phyloP scores from a whole-genome alignment of 2,113 vertebrate species.

The Equus quagga region DNA sequence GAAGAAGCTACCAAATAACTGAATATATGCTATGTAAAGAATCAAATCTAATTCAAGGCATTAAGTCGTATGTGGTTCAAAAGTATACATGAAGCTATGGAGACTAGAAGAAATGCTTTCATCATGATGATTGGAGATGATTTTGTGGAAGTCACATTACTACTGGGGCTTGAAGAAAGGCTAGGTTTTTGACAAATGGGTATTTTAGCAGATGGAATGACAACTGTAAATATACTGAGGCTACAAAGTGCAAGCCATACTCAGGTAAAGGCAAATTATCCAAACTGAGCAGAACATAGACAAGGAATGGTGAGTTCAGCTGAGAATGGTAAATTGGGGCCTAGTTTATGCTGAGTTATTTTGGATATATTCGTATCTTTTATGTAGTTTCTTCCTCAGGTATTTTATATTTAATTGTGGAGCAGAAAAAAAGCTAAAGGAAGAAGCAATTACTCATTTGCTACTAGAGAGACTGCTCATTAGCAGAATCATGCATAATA shows the following conservation, averaged over 20 bases:
- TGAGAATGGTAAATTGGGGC: not conserved
- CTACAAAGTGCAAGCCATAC: not conserved
- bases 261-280: not conserved
- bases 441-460: constrained; percentile 47
- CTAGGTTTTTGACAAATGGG: not conserved
- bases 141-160: not conserved
- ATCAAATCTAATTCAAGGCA: not conserved
- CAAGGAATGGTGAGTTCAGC: not conserved
- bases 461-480: constrained; percentile 31
- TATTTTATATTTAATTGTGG: constrained; percentile 43
- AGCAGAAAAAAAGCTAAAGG: not conserved
- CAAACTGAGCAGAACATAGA: not conserved
- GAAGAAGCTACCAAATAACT: not conserved
- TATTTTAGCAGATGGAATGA: not conserved
- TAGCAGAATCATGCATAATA: constrained; percentile 49
- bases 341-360: not conserved
- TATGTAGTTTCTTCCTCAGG: not conserved
- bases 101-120: not conserved
- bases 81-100: not conserved
- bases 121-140: not conserved
- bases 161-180: not conserved
- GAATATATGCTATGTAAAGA: not conserved
- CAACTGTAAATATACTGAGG: not conserved
- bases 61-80: not conserved
- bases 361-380: not conserved